Evolutionary conservation across 2,888 invertebrate genomes (phyloP), one percentile per base, ranked within the genome.

Genomic region (Hololepta plana): DNA sequence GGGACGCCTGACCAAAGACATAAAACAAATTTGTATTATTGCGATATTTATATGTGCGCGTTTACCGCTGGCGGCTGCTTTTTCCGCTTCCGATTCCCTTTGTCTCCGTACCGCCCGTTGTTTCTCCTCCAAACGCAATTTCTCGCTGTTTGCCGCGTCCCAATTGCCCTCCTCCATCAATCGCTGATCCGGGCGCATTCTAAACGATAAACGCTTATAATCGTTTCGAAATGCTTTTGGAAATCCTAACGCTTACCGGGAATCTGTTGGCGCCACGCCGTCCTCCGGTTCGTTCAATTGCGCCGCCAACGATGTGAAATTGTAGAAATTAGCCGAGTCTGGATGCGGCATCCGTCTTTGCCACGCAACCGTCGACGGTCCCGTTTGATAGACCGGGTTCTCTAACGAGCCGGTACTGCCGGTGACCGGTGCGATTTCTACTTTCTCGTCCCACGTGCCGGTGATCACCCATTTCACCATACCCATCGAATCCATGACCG

Each of bases 281-380:
- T 74, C 71, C 57, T 98, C 98, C 23, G 67, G 65, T 59, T 99
- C 96, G 58, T 99, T 98, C 42, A 99, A 61, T 58, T 98, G 93
- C 48, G 91, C 80, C 28, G 98, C 93, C 43, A 99, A 64, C 50
- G 79, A 61, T 23, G 95, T 95, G 59, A 96, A 96, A 59, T 82
- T 77, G 60, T 99, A 98, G 65, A 77, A 87, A 57, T 63, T 68
- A 38, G 73, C 72, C 27, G 65, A 55, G 43, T 72, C 71, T 2
- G 55, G 46, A 52, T 80, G 70, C 29, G 84, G 77, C 40, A 69
- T 54, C 35, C 72, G 70, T 31, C 87, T 68, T 49, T 79, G 72
- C 98, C 98, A 98, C 32, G 91, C 73, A 22, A 75, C 52, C 35
- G 67, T 67, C 44, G 85, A 77, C 32, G 79, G 72, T 38, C 85